Evolutionary conservation across 2,113 vertebrate genomes (phyloP).

Genomic region (Greenwoodochromis staneri): DNA sequence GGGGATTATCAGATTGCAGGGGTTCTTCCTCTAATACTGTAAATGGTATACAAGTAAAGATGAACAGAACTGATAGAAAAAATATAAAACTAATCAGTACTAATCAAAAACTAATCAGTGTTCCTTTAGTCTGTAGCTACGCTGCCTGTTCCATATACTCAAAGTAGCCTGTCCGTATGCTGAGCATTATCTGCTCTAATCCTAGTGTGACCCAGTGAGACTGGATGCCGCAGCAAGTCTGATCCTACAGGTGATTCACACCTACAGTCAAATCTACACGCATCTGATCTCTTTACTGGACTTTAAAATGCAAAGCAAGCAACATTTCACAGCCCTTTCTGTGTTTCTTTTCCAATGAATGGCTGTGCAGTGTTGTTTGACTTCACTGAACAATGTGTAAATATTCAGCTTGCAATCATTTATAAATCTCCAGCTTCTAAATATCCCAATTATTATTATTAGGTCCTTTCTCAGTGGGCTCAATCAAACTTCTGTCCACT

Average conservation of each 20-base stretch:
- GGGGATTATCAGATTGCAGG: not conserved
- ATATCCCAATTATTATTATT: not conserved
- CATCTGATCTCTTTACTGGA: not conserved
- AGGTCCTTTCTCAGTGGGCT: not conserved
- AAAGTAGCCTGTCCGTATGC: conserved; percentile 1
- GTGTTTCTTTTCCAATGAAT: not conserved
- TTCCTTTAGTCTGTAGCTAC: not conserved
- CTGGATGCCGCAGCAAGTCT: not conserved
- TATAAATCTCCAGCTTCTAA: not conserved
- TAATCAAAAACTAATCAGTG: not conserved
- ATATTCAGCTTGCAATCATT: not conserved
- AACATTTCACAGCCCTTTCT: not conserved
- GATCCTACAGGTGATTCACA: not conserved
- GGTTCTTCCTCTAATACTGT: not conserved
- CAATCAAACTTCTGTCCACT: not conserved
- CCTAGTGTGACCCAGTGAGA: conserved; percentile 28
- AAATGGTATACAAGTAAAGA: not conserved
- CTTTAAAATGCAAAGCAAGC: not conserved
- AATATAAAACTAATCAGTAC: not conserved
- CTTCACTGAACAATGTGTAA: not conserved
- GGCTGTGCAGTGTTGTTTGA: not conserved
- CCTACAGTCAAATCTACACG: not conserved
- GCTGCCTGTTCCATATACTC: not conserved
- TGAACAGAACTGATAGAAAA: not conserved
- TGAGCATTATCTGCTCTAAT: conserved; percentile 46